Conservation (phyloP, 2,113 vertebrate species). For the Dissostichus mawsoni region DNA sequence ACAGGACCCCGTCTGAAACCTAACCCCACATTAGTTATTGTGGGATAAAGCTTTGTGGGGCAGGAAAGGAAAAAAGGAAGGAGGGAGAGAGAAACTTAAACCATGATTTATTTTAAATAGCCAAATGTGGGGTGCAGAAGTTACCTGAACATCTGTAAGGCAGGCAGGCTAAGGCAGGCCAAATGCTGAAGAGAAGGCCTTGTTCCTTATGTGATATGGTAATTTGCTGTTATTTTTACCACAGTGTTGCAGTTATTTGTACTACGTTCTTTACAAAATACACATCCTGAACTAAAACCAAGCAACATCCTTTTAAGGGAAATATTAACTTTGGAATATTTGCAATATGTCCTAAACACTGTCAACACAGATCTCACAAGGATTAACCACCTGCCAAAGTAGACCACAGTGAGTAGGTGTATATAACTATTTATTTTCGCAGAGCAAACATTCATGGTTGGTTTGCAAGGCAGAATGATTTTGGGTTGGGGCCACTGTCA, state of each 20-base stretch:
- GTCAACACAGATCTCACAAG: conserved; percentile 53
- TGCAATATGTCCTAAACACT: conserved; percentile 58
- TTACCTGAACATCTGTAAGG: conserved; percentile 28
- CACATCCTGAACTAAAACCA: conserved; percentile 41
- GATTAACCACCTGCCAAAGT: conserved; percentile 8
- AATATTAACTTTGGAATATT: conserved; percentile 57
- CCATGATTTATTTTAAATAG: conserved; percentile 52
- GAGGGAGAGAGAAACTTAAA: conserved; percentile 11
- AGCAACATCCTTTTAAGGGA: conserved; percentile 59
- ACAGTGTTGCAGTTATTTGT: conserved; percentile 30
- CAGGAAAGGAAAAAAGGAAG: background rate
- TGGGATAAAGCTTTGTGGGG: conserved; percentile 15
- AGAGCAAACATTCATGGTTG: conserved; percentile 56
- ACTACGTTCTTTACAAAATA: conserved; percentile 32
- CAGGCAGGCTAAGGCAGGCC: conserved; percentile 5
- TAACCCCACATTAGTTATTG: conserved; percentile 47
- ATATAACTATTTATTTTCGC: conserved; percentile 56
- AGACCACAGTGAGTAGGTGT: conserved; percentile 28
- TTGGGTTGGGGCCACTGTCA: conserved; percentile 22
- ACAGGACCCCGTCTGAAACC: conserved; percentile 54
- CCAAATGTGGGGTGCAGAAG: conserved; percentile 24
- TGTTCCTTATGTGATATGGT: background rate
- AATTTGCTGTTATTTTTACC: background rate
- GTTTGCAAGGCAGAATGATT: conserved; percentile 34
- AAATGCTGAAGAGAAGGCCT: conserved; percentile 1